Conservation (phyloP, 2,888 invertebrate species). For the Eulithis testata region DNA sequence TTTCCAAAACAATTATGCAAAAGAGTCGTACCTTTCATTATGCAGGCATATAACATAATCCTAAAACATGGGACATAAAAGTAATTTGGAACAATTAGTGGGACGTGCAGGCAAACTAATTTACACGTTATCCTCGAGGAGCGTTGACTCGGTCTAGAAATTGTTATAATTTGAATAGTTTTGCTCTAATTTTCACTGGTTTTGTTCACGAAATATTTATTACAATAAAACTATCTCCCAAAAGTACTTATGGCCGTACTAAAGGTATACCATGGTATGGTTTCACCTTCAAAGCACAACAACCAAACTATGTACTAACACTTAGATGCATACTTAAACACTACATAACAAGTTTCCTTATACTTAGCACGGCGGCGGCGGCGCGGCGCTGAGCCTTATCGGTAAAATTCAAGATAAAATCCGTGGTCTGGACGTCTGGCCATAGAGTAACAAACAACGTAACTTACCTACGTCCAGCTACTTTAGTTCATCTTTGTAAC, state of each 20-base stretch:
- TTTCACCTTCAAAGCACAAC: constrained; percentile 13
- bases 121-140: constrained; percentile 18
- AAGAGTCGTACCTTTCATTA: constrained; percentile 26
- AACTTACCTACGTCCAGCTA: constrained; percentile 4
- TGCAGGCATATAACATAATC: constrained; percentile 21
- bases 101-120: constrained; percentile 23
- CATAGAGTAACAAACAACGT: constrained; percentile 13
- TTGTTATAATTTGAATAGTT: constrained; percentile 28
- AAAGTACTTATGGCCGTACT: too few species aligned
- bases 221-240: too few species aligned
- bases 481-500: constrained; percentile 20
- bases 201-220: constrained; percentile 12
- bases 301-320: constrained; percentile 26
- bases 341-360: constrained; percentile 36
- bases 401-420: constrained; percentile 31
- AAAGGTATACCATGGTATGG: too few species aligned
- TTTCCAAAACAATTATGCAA: constrained; percentile 18
- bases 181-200: constrained; percentile 13
- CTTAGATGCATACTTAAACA: constrained; percentile 14
- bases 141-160: constrained; percentile 19
- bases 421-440: constrained; percentile 21
- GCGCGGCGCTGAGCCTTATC: constrained; percentile 29
- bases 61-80: constrained; percentile 23
- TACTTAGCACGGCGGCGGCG: constrained; percentile 31
- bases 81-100: constrained; percentile 30